These are phyloP conservation scores for Acropora yongei DNA, from an alignment of 64 coral and sea anemone species.

Conservation along the genomic window DNA sequence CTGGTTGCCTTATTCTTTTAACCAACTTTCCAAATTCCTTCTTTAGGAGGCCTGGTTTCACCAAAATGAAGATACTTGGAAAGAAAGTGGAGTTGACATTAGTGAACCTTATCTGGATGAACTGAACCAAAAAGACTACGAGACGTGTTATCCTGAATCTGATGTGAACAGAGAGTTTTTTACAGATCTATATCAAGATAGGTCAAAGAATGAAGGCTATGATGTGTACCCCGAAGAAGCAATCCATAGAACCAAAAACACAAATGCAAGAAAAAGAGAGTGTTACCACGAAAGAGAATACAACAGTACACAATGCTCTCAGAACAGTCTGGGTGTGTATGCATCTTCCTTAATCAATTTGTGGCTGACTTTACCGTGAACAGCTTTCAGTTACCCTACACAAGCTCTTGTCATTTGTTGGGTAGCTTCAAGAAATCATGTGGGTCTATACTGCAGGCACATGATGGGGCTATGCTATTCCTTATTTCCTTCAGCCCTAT, in stretches of 20 bases:
- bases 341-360: not conserved
- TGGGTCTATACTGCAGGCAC: too few species aligned
- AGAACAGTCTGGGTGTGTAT: not conserved
- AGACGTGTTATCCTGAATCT: not conserved
- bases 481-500: too few species aligned
- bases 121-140: not conserved
- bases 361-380: not conserved
- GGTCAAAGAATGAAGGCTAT: not conserved
- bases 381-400: too few species aligned
- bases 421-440: too few species aligned
- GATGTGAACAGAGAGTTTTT: not conserved
- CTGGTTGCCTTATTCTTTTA: not conserved
- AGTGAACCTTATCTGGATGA: not conserved
- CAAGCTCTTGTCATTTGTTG: too few species aligned
- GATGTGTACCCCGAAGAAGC: not conserved
- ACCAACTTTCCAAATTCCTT: not conserved
- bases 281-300: not conserved
- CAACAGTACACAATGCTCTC: not conserved
- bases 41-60: not conserved
- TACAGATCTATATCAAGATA: not conserved
- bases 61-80: not conserved
- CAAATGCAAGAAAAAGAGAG: not conserved
- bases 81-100: not conserved
- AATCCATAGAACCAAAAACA: not conserved
- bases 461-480: too few species aligned